Conservation (phyloP, 2,888 invertebrate species). For the Ornithoptera alexandrae region DNA sequence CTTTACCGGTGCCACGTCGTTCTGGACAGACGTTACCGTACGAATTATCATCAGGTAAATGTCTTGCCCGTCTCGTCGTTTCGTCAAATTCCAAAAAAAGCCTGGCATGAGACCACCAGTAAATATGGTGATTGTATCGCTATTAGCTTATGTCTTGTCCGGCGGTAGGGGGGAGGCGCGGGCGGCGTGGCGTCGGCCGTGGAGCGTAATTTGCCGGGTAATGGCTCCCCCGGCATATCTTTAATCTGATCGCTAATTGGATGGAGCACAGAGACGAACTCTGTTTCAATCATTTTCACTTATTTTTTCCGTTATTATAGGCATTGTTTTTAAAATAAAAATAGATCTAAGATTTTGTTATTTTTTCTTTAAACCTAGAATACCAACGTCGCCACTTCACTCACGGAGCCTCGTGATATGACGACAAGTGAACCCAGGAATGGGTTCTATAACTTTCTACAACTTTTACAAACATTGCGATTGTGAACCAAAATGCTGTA, state of each 20-base stretch:
- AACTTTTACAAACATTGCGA: too few species aligned
- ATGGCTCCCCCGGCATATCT: constrained; percentile 80
- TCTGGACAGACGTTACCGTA: too few species aligned
- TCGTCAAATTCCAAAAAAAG: too few species aligned
- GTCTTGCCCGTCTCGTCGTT: too few species aligned
- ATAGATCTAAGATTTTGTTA: constrained; percentile 9
- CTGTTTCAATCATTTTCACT: constrained; percentile 17
- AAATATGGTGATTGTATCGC: constrained; percentile 29
- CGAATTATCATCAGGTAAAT: too few species aligned
- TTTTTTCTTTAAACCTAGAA: not conserved
- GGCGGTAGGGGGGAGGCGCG: constrained; percentile 10
- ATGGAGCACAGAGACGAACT: constrained; percentile 65
- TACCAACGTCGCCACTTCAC: too few species aligned
- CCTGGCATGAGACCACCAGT: not conserved
- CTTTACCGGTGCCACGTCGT: too few species aligned
- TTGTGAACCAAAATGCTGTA: too few species aligned
- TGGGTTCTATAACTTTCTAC: too few species aligned
- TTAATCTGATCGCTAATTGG: constrained; percentile 81
- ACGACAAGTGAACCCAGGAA: too few species aligned
- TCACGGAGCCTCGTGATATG: too few species aligned
- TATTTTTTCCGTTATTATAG: constrained; percentile 5
- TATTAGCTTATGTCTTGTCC: constrained; percentile 26
- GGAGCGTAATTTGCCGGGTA: constrained; percentile 66
- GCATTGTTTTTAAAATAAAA: not conserved
- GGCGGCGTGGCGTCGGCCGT: constrained; percentile 34